Conservation (phyloP, 2,113 vertebrate genomes). For the Varanus komodoensis region DNA sequence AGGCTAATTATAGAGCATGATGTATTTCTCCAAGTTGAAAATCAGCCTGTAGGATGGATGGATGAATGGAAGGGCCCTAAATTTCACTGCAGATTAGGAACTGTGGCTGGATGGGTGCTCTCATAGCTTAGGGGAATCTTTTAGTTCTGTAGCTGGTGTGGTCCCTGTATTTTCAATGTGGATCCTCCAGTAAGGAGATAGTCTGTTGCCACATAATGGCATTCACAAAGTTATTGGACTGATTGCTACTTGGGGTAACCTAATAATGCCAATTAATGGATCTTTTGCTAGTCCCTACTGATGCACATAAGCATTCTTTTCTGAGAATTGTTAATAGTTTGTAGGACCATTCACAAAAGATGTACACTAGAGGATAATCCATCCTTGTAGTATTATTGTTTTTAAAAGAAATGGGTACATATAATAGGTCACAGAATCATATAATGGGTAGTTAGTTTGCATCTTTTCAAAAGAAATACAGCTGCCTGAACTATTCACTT, state of each 20-base stretch:
- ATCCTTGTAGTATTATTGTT: not conserved
- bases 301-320: not conserved
- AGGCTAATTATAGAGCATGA: no score
- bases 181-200: not conserved
- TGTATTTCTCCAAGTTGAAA: no score
- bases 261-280: not conserved
- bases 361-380: not conserved
- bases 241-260: not conserved
- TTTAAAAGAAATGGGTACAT: not conserved
- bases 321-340: not conserved
- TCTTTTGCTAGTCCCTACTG: not conserved
- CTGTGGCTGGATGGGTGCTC: not conserved
- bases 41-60: no score
- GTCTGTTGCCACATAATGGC: not conserved
- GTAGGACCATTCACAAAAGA: not conserved
- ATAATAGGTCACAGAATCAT: not conserved
- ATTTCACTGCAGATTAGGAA: no score
- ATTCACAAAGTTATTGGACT: not conserved
- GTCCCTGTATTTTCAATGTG: not conserved
- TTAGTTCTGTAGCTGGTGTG: not conserved
- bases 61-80: no score
- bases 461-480: constrained; percentile 9
- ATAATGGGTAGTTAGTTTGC: not conserved
- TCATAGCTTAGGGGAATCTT: not conserved
- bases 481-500: constrained; percentile 2